Base-by-base conservation (phyloP, 2,888 invertebrate genomes). In the Drosophila eohydei region DNA sequence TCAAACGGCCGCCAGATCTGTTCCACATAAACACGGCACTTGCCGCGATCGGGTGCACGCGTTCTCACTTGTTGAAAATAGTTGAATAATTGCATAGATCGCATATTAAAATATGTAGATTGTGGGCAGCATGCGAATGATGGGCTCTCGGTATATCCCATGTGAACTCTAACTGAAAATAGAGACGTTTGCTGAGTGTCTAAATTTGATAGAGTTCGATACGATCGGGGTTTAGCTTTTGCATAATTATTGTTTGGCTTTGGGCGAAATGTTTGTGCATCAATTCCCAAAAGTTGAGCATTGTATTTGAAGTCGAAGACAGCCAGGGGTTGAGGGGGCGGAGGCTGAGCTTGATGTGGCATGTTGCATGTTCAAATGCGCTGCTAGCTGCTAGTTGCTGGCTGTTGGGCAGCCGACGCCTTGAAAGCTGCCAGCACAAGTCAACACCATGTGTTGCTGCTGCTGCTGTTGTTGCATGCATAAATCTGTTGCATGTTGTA, bases 401-500 rank as follows among this genome's bases (percentile, higher is more conserved):
- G 73, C 64, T 64, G 60, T 62, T 62, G 80, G 71, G 63, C 58
- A 62, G 75, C 52, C 63, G 80, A 80, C 80, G 76, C 80, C 76
- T 76, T 80, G 70, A 75, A 69, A 69, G 61, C 70, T 75, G 80
- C 70, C 66, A 71, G 90, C 86, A 82, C 80, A 83, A 88, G 90
- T 88, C 83, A 90, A 81, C 90, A 76, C 80, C 88, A 76, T 80
- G 73, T 86, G 86, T 64, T 54, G 58, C 0, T 63, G 16, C 0
- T 38, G 57, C 2, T 69, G 61, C 16, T 81, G 71, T 61, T 66
- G 82, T 72, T 77, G 88, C 81, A 83, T 80, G 88, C 91, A 91
- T 89, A 90, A 89, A 90, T 89, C 85, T 85, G 85, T 80, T 88
- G 90, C 90, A 82, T 89, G 90, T 89, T 89, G 90, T 74, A 90